Percentiles rank a stretch among this genome's conserved stretches.
phyloP scores from a whole-genome alignment of 1,140 invertebrate species.

The Neodiprion lecontei region DNA sequence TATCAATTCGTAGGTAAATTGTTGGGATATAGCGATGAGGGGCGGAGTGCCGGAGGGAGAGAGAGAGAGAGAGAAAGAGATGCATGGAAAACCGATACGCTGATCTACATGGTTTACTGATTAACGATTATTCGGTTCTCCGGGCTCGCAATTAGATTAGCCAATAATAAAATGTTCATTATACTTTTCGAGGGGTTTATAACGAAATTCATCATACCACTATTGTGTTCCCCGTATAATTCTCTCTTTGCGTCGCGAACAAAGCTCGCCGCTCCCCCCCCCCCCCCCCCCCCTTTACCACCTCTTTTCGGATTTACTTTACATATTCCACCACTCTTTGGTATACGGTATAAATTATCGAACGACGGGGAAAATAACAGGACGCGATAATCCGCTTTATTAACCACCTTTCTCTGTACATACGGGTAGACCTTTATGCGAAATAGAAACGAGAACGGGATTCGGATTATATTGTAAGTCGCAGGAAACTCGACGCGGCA shows the following conservation, averaged over 20 bases:
- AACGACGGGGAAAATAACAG: not conserved
- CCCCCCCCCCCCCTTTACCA: too few species aligned
- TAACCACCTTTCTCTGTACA: not conserved
- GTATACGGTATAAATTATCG: not conserved
- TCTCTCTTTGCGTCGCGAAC: too few species aligned
- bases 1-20: too few species aligned
- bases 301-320: not conserved
- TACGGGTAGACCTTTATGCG: too few species aligned
- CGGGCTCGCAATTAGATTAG: not conserved
- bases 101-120: not conserved
- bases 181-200: not conserved
- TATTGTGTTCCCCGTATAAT: not conserved
- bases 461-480: too few species aligned
- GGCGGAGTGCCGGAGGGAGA: too few species aligned
- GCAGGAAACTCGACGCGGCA: too few species aligned
- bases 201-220: not conserved
- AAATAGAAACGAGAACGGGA: too few species aligned
- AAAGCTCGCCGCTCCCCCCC: too few species aligned
- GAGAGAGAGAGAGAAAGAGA: too few species aligned
- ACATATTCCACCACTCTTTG: not conserved
- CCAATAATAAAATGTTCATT: not conserved
- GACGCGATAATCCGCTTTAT: not conserved
- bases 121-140: not conserved
- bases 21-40: too few species aligned
- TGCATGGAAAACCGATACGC: too few species aligned